Evolutionary conservation across 64 coral and sea anemone genomes (phyloP).

Genomic region (Pocillopora damicornis): DNA sequence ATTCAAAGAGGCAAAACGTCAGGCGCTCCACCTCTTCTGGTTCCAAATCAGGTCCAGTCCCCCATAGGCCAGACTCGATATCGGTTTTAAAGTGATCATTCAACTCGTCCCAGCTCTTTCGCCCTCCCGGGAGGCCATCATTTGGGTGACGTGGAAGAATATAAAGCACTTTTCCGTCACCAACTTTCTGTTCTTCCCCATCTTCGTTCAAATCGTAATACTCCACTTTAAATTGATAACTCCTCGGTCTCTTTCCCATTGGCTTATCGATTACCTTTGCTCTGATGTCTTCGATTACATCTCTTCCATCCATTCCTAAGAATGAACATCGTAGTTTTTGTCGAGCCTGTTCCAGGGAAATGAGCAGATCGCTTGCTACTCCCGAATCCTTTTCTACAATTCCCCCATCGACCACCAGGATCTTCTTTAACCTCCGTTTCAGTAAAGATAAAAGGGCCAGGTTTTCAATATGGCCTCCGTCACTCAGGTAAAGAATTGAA

Average conservation of each 20-base stretch:
- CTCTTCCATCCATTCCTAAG: conserved; percentile 49
- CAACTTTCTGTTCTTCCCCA: conserved; percentile 31
- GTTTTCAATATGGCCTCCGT: conserved; percentile 80
- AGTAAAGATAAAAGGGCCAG: conserved; percentile 57
- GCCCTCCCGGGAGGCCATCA: not conserved
- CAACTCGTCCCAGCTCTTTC: conserved; percentile 44
- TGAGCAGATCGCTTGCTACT: conserved; percentile 32
- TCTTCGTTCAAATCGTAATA: conserved; percentile 38
- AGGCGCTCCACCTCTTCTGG: conserved; percentile 57
- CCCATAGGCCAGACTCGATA: conserved; percentile 59
- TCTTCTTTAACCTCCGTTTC: conserved; percentile 41
- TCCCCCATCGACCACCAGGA: conserved; percentile 56
- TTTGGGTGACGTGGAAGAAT: conserved; percentile 57
- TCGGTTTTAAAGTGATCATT: conserved; percentile 36
- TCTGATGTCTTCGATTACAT: conserved; percentile 50
- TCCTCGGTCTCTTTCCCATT: conserved; percentile 33
- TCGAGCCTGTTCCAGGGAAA: conserved; percentile 39
- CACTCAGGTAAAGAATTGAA: conserved; percentile 56
- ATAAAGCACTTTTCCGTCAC: conserved; percentile 70
- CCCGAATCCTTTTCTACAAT: not conserved
- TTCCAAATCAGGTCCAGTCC: conserved; percentile 63
- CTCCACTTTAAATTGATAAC: conserved; percentile 82
- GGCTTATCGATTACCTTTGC: conserved; percentile 30
- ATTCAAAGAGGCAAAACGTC: conserved; percentile 73
- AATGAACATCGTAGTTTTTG: conserved; percentile 66